Percentiles rank a stretch among this genome's conserved stretches.
Evolutionary conservation across 2,797 vertebrate genomes (phyloP).

Genomic region (Enteromius viviparus): DNA sequence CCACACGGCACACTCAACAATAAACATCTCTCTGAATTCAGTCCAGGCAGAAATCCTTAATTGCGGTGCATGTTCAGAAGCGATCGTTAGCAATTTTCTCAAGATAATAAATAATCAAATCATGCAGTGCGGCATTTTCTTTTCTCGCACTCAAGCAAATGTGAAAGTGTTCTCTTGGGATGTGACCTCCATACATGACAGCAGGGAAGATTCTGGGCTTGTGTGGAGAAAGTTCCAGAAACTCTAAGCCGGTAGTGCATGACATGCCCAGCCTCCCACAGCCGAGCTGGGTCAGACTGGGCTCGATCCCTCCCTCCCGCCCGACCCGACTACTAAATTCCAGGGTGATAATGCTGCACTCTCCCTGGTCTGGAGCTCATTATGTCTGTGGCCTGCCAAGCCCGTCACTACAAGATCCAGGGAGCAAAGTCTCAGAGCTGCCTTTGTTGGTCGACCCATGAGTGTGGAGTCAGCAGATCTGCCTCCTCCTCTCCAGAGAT

Average conservation of each 20-base stretch:
- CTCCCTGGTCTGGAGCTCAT: constrained; percentile 85
- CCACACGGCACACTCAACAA: constrained; percentile 27
- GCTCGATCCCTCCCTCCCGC: constrained; percentile 22
- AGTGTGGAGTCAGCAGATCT: constrained; percentile 67
- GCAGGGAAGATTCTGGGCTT: constrained; percentile 27
- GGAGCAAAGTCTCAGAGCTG: constrained; percentile 73
- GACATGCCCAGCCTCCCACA: constrained; percentile 77
- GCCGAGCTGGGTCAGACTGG: constrained; percentile 65
- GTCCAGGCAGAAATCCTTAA: constrained; percentile 37
- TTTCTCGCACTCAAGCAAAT: constrained; percentile 38
- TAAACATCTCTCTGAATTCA: constrained; percentile 38
- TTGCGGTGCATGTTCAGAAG: constrained; percentile 42
- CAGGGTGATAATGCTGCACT: constrained; percentile 81
- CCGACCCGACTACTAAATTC: constrained; percentile 70
- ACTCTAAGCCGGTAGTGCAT: constrained; percentile 66
- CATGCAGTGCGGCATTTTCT: constrained; percentile 18
- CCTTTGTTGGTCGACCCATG: constrained; percentile 71
- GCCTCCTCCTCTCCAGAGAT: constrained; percentile 51
- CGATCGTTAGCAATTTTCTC: constrained; percentile 45
- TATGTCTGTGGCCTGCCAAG: constrained; percentile 81
- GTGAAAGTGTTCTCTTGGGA: constrained; percentile 31
- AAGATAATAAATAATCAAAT: constrained; percentile 50
- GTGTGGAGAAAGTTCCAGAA: constrained; percentile 48
- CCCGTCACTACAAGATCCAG: constrained; percentile 70
- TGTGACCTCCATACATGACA: constrained; percentile 30